A percentile compares a stretch with the other conserved stretches of the same genome.
Evolutionary conservation across 2,113 vertebrate species (phyloP).

Genomic region (Osmerus mordax): DNA sequence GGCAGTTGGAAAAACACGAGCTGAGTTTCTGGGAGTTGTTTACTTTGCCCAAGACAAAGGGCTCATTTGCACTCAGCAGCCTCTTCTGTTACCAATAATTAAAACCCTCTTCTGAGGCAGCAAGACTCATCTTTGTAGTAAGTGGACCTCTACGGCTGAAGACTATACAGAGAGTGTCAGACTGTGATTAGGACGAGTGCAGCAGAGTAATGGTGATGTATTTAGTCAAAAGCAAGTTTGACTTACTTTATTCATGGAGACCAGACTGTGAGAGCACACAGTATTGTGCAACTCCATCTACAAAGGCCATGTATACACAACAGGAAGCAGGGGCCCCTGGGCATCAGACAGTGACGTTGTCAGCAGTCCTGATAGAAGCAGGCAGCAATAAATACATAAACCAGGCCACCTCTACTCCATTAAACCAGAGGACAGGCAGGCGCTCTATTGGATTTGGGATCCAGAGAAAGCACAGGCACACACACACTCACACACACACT

Average conservation of each 20-base stretch:
- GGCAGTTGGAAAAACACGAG: background rate
- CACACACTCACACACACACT: background rate
- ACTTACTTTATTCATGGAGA: background rate
- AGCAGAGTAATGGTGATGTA: background rate
- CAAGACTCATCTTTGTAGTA: background rate
- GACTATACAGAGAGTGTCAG: background rate
- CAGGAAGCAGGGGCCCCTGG: background rate
- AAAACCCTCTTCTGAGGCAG: conserved; percentile 37
- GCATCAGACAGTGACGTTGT: conserved; percentile 20
- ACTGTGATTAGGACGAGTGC: background rate
- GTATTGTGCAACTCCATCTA: background rate
- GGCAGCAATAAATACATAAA: conserved; percentile 16
- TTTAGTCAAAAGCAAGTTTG: background rate
- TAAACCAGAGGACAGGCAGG: conserved; percentile 4
- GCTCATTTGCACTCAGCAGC: conserved; percentile 50
- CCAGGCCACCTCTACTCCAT: conserved; percentile 16
- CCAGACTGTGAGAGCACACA: conserved; percentile 5
- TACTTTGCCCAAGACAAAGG: conserved; percentile 39
- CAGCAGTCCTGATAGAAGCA: conserved; percentile 20
- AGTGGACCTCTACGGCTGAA: background rate
- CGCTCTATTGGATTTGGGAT: conserved; percentile 19
- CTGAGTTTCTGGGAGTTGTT: background rate
- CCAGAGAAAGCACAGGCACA: background rate
- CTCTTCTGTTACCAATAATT: conserved; percentile 54
- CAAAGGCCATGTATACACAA: background rate